Conservation (phyloP, 2,797 vertebrate species). For the Bovichtus variegatus region DNA sequence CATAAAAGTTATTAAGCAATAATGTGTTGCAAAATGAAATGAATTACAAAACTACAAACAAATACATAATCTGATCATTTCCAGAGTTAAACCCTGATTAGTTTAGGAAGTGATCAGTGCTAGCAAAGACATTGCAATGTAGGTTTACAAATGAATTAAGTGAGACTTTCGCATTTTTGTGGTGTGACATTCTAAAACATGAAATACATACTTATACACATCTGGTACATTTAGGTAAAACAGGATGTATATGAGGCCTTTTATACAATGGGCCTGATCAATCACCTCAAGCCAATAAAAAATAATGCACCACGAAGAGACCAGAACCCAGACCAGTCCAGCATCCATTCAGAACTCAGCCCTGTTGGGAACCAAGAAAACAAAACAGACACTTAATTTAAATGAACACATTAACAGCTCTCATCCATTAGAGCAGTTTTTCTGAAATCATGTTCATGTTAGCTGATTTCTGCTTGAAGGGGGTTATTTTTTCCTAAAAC, state of each 20-base stretch:
- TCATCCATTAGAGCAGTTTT: not conserved
- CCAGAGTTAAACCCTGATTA: not conserved
- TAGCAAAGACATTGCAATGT: not conserved
- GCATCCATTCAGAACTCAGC: constrained; percentile 10
- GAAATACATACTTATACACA: constrained; percentile 2
- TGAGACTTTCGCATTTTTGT: not conserved
- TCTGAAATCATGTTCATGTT: too few species aligned
- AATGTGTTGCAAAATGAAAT: not conserved
- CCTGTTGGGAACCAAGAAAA: constrained; percentile 39
- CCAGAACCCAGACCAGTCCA: not conserved
- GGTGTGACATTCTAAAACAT: constrained; percentile 2
- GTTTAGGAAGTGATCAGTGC: not conserved
- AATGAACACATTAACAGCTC: not conserved
- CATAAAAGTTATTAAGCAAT: not conserved
- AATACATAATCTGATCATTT: not conserved
- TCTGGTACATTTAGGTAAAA: not conserved
- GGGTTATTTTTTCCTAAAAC: too few species aligned
- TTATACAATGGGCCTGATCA: not conserved
- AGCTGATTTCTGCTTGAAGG: too few species aligned
- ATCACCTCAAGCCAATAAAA: not conserved
- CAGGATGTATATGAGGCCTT: not conserved
- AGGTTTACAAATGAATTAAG: not conserved
- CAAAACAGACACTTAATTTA: constrained; percentile 2
- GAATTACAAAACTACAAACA: not conserved
- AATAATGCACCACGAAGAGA: not conserved